Evolutionary conservation across 2,113 vertebrate genomes (phyloP).

Genomic region (Chaetura pelagica): DNA sequence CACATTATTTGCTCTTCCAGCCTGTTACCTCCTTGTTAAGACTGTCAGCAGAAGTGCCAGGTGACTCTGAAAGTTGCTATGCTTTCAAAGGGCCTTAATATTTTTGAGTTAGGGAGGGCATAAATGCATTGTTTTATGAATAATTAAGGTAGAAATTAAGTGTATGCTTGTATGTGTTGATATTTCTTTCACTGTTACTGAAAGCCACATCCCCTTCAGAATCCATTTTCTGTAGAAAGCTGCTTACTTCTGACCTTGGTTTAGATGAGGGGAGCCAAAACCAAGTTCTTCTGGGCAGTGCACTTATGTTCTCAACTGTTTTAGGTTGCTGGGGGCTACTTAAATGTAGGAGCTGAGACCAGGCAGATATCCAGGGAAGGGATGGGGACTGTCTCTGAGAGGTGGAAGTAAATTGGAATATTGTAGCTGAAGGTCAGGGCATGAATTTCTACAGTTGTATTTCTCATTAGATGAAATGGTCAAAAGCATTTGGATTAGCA

Average conservation of each 20-base stretch:
- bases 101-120: background rate
- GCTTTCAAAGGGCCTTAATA: background rate
- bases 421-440: background rate
- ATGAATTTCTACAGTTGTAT: background rate
- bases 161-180: background rate
- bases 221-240: background rate
- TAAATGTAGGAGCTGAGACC: background rate
- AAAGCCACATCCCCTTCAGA: background rate
- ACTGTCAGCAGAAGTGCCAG: background rate
- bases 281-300: background rate
- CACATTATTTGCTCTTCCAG: background rate
- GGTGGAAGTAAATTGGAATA: background rate
- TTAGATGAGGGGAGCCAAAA: background rate
- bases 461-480: background rate
- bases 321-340: background rate
- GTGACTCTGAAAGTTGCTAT: background rate
- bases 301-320: background rate
- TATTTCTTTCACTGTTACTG: background rate
- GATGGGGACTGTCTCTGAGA: background rate
- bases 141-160: background rate
- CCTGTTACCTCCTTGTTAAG: background rate
- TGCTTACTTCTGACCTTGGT: background rate
- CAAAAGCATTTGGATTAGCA: background rate
- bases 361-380: background rate
- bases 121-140: background rate